These are phyloP conservation scores for Drosophila kurseongensis DNA, from an alignment of 1,140 invertebrate genomes.

Conservation along the genomic window DNA sequence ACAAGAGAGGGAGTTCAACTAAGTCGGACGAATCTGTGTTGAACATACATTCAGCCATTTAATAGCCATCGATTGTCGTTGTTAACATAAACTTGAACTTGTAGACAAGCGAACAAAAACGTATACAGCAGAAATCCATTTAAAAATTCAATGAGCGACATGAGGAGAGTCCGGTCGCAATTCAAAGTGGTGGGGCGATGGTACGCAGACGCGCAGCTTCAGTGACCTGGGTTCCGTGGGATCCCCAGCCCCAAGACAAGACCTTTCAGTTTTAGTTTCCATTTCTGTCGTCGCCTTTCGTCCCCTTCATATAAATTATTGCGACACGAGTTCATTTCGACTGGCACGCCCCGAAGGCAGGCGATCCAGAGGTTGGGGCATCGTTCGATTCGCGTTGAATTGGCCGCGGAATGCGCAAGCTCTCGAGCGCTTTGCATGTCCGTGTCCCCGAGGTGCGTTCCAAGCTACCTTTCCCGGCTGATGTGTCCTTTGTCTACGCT, in stretches of 20 bases:
- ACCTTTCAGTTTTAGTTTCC: constrained; percentile 44
- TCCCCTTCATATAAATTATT: constrained; percentile 70
- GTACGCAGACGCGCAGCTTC: neutral
- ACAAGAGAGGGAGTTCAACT: constrained; percentile 15
- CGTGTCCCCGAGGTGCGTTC: constrained; percentile 44
- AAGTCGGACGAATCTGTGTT: constrained; percentile 30
- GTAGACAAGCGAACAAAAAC: constrained; percentile 68
- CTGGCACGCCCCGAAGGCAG: constrained; percentile 43
- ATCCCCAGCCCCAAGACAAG: constrained; percentile 6
- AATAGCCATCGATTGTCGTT: constrained; percentile 75
- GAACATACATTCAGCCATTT: constrained; percentile 66
- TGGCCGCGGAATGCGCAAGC: constrained; percentile 53
- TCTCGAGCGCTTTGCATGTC: constrained; percentile 53
- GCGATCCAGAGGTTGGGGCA: constrained; percentile 46
- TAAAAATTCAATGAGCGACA: constrained; percentile 31
- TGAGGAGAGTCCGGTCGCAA: neutral
- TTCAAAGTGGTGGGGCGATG: neutral
- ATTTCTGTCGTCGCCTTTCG: constrained; percentile 61
- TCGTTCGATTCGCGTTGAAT: constrained; percentile 56
- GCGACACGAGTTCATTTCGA: constrained; percentile 68
- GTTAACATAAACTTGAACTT: constrained; percentile 77
- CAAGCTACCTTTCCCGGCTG: constrained; percentile 3
- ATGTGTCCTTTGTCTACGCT: constrained; percentile 11
- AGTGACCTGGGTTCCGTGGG: constrained; percentile 2
- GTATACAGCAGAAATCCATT: constrained; percentile 75